Base-by-base conservation (phyloP, 2,888 invertebrate genomes). In the Synanthedon tipuliformis region DNA sequence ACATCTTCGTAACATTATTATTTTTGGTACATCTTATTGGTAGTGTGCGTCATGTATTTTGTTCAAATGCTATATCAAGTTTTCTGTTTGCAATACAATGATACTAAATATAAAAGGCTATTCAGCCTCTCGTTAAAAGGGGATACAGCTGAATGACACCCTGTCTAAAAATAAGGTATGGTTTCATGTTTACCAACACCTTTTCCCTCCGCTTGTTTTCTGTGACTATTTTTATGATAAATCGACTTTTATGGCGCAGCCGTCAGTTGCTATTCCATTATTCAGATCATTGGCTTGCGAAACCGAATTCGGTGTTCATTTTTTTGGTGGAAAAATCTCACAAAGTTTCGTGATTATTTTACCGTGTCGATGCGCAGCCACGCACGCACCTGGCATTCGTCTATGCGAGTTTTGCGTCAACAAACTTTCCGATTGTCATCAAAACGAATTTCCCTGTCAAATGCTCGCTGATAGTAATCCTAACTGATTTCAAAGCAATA, bases 251-350 rank as follows among this genome's bases (percentile, higher is more conserved):
- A 50, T 55, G 34, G 53, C 52, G 52, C 49, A 13, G 45, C 15
- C 45, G 45, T 45, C 49, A 13, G 45, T 45, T 15, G 45, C 15
- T 45, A 13, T 45, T 12, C 49, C 16, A 56, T 73, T 70, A 66
- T 69, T 66, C 69, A 61, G 66, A 52, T 62, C 73, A 72, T 57
- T 71, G 73, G 59, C 58, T 71, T 66, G 73, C 56, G 57, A 74
- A 73, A 69, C 60, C 59, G 62, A 69, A 59, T 59, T 59, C 57
- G 56, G 54, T 62, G 45, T 49, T 49, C 13, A 41, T 50, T 40
- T 50, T 56, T 56, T 50, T 48, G 15, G 51, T 40, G 13, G 34
- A 45, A 45, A 45, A 45, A 45, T 12, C 45, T 45, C n/a, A 45
- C 45, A 45, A 45, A 45, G 45, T 45, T 45, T 15, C 34, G 34